These are phyloP conservation scores for Coremacera marginata DNA, from an alignment of 2,888 invertebrate genomes.

Conservation along the genomic window DNA sequence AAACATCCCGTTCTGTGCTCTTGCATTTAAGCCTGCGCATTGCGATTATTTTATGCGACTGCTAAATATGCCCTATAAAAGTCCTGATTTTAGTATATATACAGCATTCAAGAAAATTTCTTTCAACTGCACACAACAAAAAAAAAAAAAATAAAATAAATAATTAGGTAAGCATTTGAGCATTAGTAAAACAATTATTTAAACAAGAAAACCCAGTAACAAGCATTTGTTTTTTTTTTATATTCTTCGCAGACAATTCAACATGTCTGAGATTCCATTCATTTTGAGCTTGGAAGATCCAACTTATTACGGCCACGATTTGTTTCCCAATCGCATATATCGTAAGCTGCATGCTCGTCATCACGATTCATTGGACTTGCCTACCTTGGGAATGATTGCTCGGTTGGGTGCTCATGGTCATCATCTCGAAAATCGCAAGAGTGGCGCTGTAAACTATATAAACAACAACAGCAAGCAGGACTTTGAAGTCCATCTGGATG, in stretches of 20 bases:
- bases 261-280: slow-evolving; percentile 62
- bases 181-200: not conserved
- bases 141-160: not conserved
- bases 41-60: not conserved
- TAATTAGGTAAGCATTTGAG: not conserved
- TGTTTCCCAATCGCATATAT: slow-evolving; percentile 63
- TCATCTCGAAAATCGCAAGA: slow-evolving; percentile 53
- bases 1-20: not conserved
- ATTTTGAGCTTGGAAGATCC: slow-evolving; percentile 62
- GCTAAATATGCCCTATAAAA: not conserved
- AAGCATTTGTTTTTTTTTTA: not conserved
- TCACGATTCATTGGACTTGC: slow-evolving; percentile 58
- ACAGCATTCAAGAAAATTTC: slow-evolving; percentile 13
- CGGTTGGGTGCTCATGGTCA: slow-evolving; percentile 61
- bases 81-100: not conserved
- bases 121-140: not conserved
- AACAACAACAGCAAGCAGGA: slow-evolving; percentile 72
- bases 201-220: not conserved
- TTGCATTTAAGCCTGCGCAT: too few species aligned
- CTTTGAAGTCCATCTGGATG: slow-evolving; percentile 77
- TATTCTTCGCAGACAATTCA: not conserved
- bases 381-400: slow-evolving; percentile 60
- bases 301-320: slow-evolving; percentile 62
- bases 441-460: slow-evolving; percentile 44
- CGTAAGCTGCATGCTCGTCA: slow-evolving; percentile 59